Conservation (phyloP, 2,888 invertebrate species). For the Idaea dimidiata region DNA sequence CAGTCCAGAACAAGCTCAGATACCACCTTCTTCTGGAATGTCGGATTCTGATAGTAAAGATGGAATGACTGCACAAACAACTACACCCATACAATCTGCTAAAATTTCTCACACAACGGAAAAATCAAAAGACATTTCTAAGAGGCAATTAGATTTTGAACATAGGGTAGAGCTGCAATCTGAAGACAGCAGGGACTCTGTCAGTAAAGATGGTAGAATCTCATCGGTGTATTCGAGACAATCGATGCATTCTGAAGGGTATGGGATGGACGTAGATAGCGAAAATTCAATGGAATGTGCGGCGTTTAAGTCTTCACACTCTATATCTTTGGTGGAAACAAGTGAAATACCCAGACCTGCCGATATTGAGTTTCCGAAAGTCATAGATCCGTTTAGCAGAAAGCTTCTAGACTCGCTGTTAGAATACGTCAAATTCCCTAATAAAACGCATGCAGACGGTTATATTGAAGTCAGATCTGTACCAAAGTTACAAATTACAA, state of each 20-base stretch:
- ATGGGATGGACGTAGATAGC: slow-evolving; percentile 77
- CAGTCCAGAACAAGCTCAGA: slow-evolving; percentile 76
- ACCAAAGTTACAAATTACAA: slow-evolving; percentile 73
- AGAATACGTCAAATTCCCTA: slow-evolving; percentile 86
- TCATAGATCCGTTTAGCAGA: slow-evolving; percentile 91
- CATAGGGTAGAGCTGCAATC: slow-evolving; percentile 69
- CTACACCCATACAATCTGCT: slow-evolving; percentile 70
- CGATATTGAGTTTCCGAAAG: slow-evolving; percentile 73
- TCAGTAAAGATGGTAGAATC: slow-evolving; percentile 72
- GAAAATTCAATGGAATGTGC: slow-evolving; percentile 78
- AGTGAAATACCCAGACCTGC: slow-evolving; percentile 75
- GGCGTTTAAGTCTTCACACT: slow-evolving; percentile 72
- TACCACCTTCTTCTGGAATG: slow-evolving; percentile 74
- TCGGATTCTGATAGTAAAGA: slow-evolving; percentile 76
- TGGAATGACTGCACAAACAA: slow-evolving; percentile 68
- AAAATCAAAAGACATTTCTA: slow-evolving; percentile 73
- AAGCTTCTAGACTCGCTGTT: slow-evolving; percentile 85
- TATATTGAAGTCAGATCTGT: slow-evolving; percentile 79
- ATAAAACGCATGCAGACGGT: slow-evolving; percentile 78
- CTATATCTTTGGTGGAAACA: slow-evolving; percentile 72
- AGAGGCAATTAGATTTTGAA: slow-evolving; percentile 74
- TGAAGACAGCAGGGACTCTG: slow-evolving; percentile 76
- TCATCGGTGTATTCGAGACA: slow-evolving; percentile 70
- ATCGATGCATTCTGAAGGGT: slow-evolving; percentile 72
- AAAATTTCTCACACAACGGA: slow-evolving; percentile 62